Base-by-base conservation (phyloP, 2,113 vertebrate species). In the Lathamus discolor region DNA sequence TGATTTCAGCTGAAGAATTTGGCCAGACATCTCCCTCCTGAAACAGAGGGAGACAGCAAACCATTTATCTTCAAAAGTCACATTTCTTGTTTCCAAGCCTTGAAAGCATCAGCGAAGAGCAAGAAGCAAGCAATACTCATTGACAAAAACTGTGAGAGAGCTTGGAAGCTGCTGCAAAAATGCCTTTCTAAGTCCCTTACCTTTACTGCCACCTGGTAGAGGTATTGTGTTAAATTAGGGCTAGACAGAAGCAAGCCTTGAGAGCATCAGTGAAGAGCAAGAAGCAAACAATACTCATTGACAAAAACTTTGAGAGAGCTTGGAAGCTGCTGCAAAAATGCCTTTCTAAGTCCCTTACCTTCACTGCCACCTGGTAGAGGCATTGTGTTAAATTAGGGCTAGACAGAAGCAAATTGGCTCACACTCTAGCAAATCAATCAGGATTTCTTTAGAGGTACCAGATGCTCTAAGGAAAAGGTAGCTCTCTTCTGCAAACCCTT, bases 21-120 rank as follows among this genome's bases (percentile, higher is more conserved):
- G 99, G 98, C 98, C 98, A 98, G 43, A 99, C 91, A 27, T 99
- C 98, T 8, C 99, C 99, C 85, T 98, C 98, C 98, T 98, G 85
- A 81, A 97, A 84, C 73, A 88, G 94, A 91, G 96, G 55, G 17
- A 74, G 87, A 93, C 6, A 59, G 59, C 28, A 91, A 86, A 64
- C 9, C 19, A 49, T 69, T 89, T 54, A 48, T 43, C 87, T 83
- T 67, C 57, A 29, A 52, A 46, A 4, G 0, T 27, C 27, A 4
- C 22, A 18, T 41, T 86, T 31, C 44, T 62, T 33, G 6, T 66
- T 74, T 86, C 55, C 77, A 91, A 2, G 29, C 48, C 62, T 88
- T 88, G 49, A 76, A n/a, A 76, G 67, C 37, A 62, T 29, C 86
- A 61, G 1, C 11, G 22, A 81, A 51, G 33, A 81, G 27, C 49